Conservation (phyloP, 1,140 invertebrate genomes). For the Drosophila obscura region DNA sequence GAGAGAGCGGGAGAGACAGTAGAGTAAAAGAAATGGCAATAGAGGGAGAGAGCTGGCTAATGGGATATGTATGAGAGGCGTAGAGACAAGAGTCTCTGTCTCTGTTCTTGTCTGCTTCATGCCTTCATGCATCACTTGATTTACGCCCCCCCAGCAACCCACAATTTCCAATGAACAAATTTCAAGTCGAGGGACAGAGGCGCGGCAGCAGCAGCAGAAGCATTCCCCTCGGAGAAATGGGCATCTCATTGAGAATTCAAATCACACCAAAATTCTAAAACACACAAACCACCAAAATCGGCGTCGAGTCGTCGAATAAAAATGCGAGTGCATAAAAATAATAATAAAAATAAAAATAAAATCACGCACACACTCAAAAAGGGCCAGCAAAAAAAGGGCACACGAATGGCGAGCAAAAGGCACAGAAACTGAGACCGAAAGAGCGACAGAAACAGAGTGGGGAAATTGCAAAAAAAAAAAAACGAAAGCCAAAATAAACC, state of each 20-base stretch:
- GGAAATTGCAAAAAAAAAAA: too few species aligned
- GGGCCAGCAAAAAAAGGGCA: neutral
- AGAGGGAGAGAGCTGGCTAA: neutral
- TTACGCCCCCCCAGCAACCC: constrained; percentile 10
- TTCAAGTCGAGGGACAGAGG: too few species aligned
- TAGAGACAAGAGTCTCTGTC: neutral
- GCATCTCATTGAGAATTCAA: constrained; percentile 74
- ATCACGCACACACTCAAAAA: too few species aligned
- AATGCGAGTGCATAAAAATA: constrained; percentile 78
- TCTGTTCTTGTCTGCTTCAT: neutral
- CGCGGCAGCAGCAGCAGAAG: too few species aligned
- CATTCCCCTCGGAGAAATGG: constrained; percentile 15
- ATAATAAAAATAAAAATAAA: constrained; percentile 70
- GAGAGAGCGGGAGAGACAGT: neutral
- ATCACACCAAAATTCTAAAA: constrained; percentile 79
- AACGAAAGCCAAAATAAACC: constrained; percentile 34
- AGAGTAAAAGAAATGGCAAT: neutral
- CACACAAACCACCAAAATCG: constrained; percentile 78
- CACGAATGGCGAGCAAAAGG: constrained; percentile 8
- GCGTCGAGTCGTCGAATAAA: constrained; percentile 55
- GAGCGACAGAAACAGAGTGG: neutral
- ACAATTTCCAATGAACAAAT: constrained; percentile 43
- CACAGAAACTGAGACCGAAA: constrained; percentile 6
- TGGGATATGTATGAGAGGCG: too few species aligned
- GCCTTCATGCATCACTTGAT: constrained; percentile 58